These are phyloP conservation scores for Arctocebus calabarensis DNA, from an alignment of 2,797 vertebrate genomes.

Conservation along the genomic window DNA sequence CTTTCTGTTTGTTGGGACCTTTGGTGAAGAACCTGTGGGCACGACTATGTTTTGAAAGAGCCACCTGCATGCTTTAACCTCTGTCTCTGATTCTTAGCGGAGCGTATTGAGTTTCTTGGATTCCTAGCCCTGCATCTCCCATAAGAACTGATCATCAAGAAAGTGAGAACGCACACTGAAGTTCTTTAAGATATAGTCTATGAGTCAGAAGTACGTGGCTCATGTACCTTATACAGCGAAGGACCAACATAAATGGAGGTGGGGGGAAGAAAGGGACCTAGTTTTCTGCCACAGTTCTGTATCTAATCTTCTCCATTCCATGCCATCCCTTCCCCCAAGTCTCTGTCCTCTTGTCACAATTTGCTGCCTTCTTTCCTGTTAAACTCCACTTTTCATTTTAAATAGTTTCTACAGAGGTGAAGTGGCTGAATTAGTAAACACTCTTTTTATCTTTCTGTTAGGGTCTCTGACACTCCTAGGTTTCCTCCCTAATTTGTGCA, in stretches of 20 bases:
- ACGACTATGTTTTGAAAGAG: not conserved
- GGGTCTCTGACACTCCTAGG: not conserved
- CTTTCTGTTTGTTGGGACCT: not conserved
- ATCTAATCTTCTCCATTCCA: not conserved
- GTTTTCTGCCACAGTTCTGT: not conserved
- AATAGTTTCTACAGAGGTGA: not conserved
- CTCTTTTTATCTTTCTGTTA: not conserved
- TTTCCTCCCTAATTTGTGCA: conserved; percentile 8
- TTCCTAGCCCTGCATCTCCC: not conserved
- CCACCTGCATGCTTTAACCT: not conserved
- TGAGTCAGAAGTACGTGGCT: conserved; percentile 17
- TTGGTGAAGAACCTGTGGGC: not conserved
- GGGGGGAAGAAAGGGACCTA: not conserved
- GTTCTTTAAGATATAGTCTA: not conserved
- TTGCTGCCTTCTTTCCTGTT: not conserved
- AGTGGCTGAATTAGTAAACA: conserved; percentile 4
- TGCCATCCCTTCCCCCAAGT: not conserved
- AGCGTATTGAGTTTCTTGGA: not conserved
- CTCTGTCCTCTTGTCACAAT: not conserved
- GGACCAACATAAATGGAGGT: not conserved
- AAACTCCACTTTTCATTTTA: not conserved
- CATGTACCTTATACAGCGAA: not conserved
- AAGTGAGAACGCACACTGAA: conserved; percentile 14
- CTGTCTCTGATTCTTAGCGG: not conserved
- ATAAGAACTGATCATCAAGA: not conserved